Percentiles rank a stretch among this genome's conserved stretches.
Conservation (phyloP, 2,113 vertebrate species). For the Eretmochelys imbricata region DNA sequence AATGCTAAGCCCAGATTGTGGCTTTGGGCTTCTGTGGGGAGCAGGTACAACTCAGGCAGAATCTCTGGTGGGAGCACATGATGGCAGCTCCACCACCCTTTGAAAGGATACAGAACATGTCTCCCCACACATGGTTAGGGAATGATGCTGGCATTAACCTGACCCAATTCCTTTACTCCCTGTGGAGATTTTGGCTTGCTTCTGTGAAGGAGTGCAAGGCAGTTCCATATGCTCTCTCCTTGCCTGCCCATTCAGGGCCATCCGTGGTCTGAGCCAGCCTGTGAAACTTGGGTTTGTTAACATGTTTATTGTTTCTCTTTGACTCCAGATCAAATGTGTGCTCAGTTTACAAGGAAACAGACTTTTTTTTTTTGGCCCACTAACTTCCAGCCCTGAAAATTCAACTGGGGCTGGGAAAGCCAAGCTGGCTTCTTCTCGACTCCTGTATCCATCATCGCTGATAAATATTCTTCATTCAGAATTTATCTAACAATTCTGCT, state of each 20-base stretch:
- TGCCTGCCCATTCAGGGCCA: fast-evolving
- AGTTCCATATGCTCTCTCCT: neutral
- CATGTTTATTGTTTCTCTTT: neutral
- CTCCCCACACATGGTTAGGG: too few relatives aligned
- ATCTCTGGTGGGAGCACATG: too few relatives aligned
- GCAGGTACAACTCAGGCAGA: neutral
- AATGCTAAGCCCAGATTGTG: neutral
- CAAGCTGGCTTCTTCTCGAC: neutral
- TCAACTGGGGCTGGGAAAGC: neutral
- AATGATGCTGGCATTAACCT: neutral
- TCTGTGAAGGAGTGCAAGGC: fast-evolving
- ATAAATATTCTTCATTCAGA: constrained; percentile 53
- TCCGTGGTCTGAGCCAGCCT: fast-evolving
- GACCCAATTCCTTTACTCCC: neutral
- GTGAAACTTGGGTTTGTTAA: neutral
- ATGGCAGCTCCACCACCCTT: too few relatives aligned
- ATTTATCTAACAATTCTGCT: constrained; percentile 35
- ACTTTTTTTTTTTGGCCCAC: neutral
- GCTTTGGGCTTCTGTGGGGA: neutral
- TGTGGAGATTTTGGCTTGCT: neutral
- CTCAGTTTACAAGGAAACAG: neutral
- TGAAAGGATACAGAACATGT: too few relatives aligned
- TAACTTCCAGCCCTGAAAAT: neutral
- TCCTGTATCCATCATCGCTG: constrained; percentile 16
- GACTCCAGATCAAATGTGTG: fast-evolving